Conservation (phyloP, 2,888 invertebrate species). For the Carpatolechia fugitivella region DNA sequence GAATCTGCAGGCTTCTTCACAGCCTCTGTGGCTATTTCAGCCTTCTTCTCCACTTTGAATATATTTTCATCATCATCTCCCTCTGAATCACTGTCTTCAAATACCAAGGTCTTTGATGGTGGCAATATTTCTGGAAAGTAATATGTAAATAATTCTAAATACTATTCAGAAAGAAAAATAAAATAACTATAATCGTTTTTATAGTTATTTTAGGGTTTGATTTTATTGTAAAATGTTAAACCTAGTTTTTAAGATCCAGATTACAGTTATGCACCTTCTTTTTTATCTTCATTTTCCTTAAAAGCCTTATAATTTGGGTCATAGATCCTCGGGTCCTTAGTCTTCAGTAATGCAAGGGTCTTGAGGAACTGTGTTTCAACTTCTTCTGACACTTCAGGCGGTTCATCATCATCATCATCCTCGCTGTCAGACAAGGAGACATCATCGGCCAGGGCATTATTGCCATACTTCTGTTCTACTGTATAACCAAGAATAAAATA, state of each 20-base stretch:
- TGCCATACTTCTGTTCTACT: conserved; percentile 89
- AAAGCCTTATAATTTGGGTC: conserved; percentile 87
- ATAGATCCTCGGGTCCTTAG: conserved; percentile 94
- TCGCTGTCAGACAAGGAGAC: conserved; percentile 78
- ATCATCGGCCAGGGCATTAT: conserved; percentile 66
- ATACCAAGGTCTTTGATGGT: conserved; percentile 57
- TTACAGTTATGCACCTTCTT: conserved; percentile 36
- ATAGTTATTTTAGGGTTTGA: too few relatives aligned
- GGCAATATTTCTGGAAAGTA: conserved; percentile 46
- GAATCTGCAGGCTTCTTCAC: not conserved
- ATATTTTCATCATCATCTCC: conserved; percentile 56
- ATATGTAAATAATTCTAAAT: not conserved
- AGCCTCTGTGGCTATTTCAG: conserved; percentile 26
- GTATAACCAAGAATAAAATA: conserved; percentile 29
- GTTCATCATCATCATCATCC: conserved; percentile 82
- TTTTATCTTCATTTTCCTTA: conserved; percentile 65
- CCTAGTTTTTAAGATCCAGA: not conserved
- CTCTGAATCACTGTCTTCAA: conserved; percentile 67
- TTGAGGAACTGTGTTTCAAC: conserved; percentile 93
- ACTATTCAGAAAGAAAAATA: too few relatives aligned
- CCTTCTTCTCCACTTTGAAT: conserved; percentile 69
- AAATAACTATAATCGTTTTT: too few relatives aligned
- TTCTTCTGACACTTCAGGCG: conserved; percentile 78
- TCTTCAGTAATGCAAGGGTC: conserved; percentile 91
- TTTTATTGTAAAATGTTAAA: too few relatives aligned